Evolutionary conservation across 1,140 invertebrate species (phyloP).

Genomic region (Rhizoglyphus robini): DNA sequence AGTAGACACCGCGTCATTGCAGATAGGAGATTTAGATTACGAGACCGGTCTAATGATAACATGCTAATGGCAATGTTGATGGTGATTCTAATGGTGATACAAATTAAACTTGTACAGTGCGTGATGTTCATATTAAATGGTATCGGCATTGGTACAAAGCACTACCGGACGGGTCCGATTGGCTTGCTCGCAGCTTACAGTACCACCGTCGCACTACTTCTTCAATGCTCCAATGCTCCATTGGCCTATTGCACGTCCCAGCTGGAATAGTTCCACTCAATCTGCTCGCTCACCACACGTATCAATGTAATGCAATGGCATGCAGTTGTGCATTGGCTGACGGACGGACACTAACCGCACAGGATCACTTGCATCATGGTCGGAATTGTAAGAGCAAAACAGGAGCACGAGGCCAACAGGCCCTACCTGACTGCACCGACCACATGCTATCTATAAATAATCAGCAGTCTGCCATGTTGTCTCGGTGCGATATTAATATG

Average conservation of each 20-base stretch:
- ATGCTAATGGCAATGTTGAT: slow-evolving; percentile 12
- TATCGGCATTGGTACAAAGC: too few relatives aligned
- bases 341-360: background rate
- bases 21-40: slow-evolving; percentile 3
- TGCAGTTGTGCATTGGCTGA: background rate
- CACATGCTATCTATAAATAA: slow-evolving; percentile 11
- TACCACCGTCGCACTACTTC: too few relatives aligned
- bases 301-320: too few relatives aligned
- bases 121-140: slow-evolving; percentile 15
- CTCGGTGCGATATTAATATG: background rate
- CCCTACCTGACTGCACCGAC: background rate
- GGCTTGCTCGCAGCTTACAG: too few relatives aligned
- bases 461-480: background rate
- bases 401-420: background rate
- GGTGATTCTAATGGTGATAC: slow-evolving; percentile 14
- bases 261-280: too few relatives aligned
- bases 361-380: background rate
- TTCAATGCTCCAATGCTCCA: background rate
- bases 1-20: background rate
- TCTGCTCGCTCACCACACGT: too few relatives aligned
- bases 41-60: slow-evolving; percentile 12
- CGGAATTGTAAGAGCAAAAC: background rate
- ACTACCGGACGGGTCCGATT: too few relatives aligned
- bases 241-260: background rate
- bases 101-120: slow-evolving; percentile 14